A percentile compares a stretch with the other conserved stretches of the same genome.
Conservation (phyloP, 2,113 vertebrate species). For the Dipodomys spectabilis region DNA sequence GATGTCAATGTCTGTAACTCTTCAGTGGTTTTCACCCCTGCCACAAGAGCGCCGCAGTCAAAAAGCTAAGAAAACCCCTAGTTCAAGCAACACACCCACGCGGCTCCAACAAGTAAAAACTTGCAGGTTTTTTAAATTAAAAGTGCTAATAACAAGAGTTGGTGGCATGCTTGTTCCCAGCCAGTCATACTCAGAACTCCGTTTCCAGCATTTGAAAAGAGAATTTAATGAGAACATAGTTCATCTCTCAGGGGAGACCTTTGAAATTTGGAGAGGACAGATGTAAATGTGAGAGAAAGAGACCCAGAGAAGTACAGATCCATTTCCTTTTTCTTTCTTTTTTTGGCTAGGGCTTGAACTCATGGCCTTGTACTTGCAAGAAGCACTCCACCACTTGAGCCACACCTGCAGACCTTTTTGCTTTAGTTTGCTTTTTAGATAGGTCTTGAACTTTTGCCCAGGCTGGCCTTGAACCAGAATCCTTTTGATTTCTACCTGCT, state of each 20-base stretch:
- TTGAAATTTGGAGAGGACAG: not conserved
- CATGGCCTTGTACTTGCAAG: too few species aligned
- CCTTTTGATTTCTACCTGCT: too few species aligned
- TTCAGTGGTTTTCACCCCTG: not conserved
- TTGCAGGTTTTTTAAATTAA: not conserved
- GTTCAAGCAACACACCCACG: not conserved
- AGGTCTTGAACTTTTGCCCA: too few species aligned
- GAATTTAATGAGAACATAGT: not conserved
- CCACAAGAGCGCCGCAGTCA: not conserved
- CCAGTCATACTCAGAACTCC: not conserved
- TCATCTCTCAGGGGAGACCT: not conserved
- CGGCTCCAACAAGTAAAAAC: not conserved
- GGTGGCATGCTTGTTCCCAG: not conserved
- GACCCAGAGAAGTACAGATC: not conserved
- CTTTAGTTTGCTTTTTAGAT: too few species aligned
- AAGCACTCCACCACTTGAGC: too few species aligned
- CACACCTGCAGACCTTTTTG: too few species aligned
- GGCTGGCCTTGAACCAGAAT: too few species aligned
- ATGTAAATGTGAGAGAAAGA: not conserved
- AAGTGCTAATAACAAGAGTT: not conserved
- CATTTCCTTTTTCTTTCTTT: too few species aligned
- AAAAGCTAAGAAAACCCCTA: not conserved
- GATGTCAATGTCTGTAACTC: not conserved
- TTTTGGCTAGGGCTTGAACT: too few species aligned
- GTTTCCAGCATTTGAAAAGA: conserved; percentile 25